phyloP scores from a whole-genome alignment of 2,888 invertebrate species.

The Agrenia bidenticulata region DNA sequence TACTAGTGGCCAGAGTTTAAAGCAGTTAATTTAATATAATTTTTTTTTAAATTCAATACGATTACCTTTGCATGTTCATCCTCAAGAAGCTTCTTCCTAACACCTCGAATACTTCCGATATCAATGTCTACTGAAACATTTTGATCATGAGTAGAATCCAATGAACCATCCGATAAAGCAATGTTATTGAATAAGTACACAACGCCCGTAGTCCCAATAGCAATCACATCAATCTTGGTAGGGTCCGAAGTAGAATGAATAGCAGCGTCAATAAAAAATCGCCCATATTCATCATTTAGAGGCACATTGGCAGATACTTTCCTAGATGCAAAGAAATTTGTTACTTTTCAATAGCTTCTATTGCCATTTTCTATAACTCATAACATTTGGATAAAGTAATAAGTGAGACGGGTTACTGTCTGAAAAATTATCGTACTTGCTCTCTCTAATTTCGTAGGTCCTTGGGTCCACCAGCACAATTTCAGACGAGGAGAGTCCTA shows the following conservation, averaged over 20 bases:
- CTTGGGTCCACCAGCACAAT: constrained; percentile 43
- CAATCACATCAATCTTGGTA: constrained; percentile 40
- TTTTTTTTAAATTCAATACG: too few relatives aligned
- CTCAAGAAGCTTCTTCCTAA: constrained; percentile 4
- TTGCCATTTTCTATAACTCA: too few relatives aligned
- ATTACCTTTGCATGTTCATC: constrained; percentile 6
- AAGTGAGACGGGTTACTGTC: too few relatives aligned
- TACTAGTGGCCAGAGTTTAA: not conserved
- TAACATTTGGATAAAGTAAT: too few relatives aligned
- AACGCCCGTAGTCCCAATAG: constrained; percentile 27
- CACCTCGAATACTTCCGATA: constrained; percentile 36
- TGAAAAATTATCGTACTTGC: constrained; percentile 18
- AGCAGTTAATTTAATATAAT: not conserved
- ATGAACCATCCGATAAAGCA: constrained; percentile 31
- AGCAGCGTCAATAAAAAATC: constrained; percentile 42
- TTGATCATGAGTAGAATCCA: constrained; percentile 44
- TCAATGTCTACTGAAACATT: constrained; percentile 43
- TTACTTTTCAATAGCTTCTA: too few relatives aligned
- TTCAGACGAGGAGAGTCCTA: constrained; percentile 44
- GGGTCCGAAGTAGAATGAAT: constrained; percentile 45
- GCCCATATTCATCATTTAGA: not conserved
- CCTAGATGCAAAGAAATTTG: not conserved
- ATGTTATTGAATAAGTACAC: constrained; percentile 35
- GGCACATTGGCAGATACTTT: not conserved
- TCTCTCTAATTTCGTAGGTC: constrained; percentile 28